Base-by-base conservation (phyloP, 2,888 invertebrate species). In the Cerceris ruficornis region DNA sequence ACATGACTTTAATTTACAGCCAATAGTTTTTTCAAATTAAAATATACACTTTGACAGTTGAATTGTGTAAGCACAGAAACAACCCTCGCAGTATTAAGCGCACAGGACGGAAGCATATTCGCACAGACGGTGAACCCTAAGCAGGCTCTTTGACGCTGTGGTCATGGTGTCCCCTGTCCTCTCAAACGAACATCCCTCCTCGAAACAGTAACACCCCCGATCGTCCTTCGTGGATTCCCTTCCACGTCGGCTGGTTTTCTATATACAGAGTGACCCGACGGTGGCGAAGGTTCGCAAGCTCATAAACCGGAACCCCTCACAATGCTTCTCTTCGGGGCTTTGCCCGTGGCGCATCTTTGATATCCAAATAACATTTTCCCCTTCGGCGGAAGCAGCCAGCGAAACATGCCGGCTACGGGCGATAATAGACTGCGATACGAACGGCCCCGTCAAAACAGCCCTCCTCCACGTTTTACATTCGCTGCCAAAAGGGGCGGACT, bases 301-400 rank as follows among this genome's bases (percentile, higher is more conserved):
- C 82, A 80, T 87, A 85, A 88, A 88, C 80, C 74, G 75, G 81
- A 83, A 80, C 77, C 80, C 76, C 72, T 71, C 76, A 86, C 86
- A 81, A 87, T 81, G 81, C 75, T 79, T 75, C 75, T 68, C 75
- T 28, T 43, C 69, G 74, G 80, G 60, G 77, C 78, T 84, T 82
- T 68, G 75, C 75, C 84, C 68, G 69, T 75, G 78, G 81, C 82
- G 80, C 87, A 83, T 88, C 88, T 86, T 88, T 88, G 83, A 86
- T 84, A 87, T 81, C 85, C 84, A 86, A 87, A 88, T 88, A 86
- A 86, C 84, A 81, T 86, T 88, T 86, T 82, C 83, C 87, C 85
- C 85, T 83, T 84, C 77, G 74, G 60, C 74, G 81, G 43, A 69
- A 72, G 64, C 83, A 80, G 46, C 74, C 84, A 67, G 50, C 66